Percentiles rank a stretch among this genome's conserved stretches.
phyloP scores from a whole-genome alignment of 2,888 invertebrate species.

The Hypomecis punctinalis region DNA sequence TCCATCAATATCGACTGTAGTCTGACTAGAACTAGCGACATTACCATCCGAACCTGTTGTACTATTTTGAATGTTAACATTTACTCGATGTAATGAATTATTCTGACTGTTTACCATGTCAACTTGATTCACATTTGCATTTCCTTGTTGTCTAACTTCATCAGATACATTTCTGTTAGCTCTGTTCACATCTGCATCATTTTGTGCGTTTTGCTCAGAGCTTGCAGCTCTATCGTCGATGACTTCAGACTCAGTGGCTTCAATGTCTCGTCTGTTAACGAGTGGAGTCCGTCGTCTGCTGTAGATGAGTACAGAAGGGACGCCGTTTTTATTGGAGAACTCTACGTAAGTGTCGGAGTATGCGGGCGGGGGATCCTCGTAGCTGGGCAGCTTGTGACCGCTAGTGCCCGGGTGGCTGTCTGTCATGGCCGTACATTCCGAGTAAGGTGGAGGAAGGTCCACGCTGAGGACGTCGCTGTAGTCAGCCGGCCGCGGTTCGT shows the following conservation, averaged over 20 bases:
- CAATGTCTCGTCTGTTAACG: conserved; percentile 11
- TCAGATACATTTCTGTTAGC: neutral
- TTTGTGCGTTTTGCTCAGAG: conserved; percentile 9
- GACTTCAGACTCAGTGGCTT: neutral
- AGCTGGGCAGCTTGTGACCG: conserved; percentile 6
- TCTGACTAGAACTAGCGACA: neutral
- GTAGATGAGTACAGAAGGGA: conserved; percentile 56
- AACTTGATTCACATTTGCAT: neutral
- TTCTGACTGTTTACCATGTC: neutral
- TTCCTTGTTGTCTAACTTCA: neutral
- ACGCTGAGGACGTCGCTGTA: conserved; percentile 21
- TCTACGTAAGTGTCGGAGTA: conserved; percentile 67
- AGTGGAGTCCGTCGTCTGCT: conserved; percentile 37
- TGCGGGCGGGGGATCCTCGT: conserved; percentile 70
- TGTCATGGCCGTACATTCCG: conserved; percentile 49
- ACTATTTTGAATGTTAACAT: neutral
- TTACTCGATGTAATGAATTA: neutral
- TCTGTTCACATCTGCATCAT: neutral
- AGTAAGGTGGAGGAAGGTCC: conserved; percentile 70
- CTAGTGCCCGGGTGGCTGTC: conserved; percentile 14
- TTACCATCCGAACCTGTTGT: neutral
- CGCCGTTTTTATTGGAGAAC: conserved; percentile 55
- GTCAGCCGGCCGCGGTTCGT: conserved; percentile 4
- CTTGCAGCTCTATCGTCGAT: neutral
- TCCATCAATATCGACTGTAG: neutral